Conservation (phyloP, 92 coral and sea anemone species). For the Bergia sp. region DNA sequence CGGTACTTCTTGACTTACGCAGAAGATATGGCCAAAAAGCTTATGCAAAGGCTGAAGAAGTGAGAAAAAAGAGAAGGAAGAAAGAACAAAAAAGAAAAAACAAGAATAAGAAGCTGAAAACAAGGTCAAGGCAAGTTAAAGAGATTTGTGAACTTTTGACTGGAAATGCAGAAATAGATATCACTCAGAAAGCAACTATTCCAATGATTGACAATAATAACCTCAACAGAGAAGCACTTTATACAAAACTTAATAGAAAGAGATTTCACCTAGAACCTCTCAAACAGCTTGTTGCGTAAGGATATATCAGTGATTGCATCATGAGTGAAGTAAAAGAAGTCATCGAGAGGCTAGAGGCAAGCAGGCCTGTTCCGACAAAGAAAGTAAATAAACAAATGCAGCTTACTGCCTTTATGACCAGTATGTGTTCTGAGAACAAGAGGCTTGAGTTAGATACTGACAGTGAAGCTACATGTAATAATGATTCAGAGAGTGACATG, state of each 20-base stretch:
- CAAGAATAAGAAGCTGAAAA: conserved; percentile 25
- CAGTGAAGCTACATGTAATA: not conserved
- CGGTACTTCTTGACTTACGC: not conserved
- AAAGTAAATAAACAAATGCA: not conserved
- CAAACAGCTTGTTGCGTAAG: not conserved
- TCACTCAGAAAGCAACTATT: conserved; percentile 1
- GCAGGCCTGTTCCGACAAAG: not conserved
- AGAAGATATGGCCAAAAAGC: conserved; percentile 26
- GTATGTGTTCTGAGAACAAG: not conserved
- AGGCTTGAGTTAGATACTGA: not conserved
- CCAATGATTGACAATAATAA: not conserved
- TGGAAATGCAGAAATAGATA: not conserved
- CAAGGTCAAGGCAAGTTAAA: not conserved
- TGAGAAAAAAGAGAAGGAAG: conserved; percentile 20
- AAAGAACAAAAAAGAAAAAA: conserved; percentile 37
- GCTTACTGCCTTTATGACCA: not conserved
- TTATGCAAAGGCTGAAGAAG: conserved; percentile 11
- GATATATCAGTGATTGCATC: conserved; percentile 17
- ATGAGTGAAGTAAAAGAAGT: conserved; percentile 13
- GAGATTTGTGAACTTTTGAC: not conserved
- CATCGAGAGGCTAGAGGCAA: not conserved
- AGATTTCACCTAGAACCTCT: conserved; percentile 26
- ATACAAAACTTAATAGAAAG: not conserved
- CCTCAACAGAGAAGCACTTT: conserved; percentile 17
- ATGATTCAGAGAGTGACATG: not conserved